Base-by-base conservation (phyloP, 2,113 vertebrate genomes). In the Centropus bengalensis region DNA sequence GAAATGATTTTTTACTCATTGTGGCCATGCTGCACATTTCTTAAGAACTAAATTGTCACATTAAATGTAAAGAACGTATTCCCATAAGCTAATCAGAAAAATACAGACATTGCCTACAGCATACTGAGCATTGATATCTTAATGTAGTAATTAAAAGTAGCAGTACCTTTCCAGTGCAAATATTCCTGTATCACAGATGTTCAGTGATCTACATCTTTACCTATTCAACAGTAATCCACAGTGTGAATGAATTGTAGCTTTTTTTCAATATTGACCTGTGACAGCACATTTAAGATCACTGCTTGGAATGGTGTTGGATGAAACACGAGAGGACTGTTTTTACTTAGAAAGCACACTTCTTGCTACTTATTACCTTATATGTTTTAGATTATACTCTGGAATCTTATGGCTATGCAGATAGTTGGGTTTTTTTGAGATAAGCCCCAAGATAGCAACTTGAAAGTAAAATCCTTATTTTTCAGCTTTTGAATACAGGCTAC, bases 1-100 rank as follows among this genome's bases (percentile, higher is more conserved):
- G 81, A 92, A 93, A 80, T 22, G 86, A 68, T 68, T 91, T 93
- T 64, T 91, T 91, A 79, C 93, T 96, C 82, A 77, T 84, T 95
- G 68, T 77, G 84, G 54, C 81, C 64, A 69, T 74, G 79, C 30
- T 82, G 30, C 49, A 88, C 21, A 89, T 45, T 91, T 96, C 86
- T 80, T 92, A 86, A 96, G 93, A 93, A 76, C 14, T 80, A 89
- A 92, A 76, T 85, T 96, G 74, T 89, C 87, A 84, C 60, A 84
- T 85, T 51, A 90, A 88, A 87, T 90, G 59, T 77, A 97, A 97
- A 86, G 56, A 74, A 51, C 2, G 1, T 66, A 55, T 93, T 95
- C 38, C 42, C 68, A 40, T 47, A 89, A 94, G 68, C 52, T 96
- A 97, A 96, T 91, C 38, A 76, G 69, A 92, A 92, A 88, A 82